Conservation (phyloP, 2,888 invertebrate genomes). For the Chouioia cunea region DNA sequence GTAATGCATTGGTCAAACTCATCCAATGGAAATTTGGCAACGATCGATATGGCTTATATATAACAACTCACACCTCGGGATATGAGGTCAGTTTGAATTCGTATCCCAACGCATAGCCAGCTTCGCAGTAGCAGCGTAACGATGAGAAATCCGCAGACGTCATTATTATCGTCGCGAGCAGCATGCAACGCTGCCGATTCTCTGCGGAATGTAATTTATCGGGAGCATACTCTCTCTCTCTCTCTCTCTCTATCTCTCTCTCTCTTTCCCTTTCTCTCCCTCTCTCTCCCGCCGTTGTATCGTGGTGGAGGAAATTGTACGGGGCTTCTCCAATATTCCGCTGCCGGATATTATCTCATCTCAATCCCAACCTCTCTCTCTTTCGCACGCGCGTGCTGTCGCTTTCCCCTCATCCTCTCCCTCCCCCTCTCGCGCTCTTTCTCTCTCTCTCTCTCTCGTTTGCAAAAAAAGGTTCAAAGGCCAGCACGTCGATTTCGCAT, state of each 20-base stretch:
- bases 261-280: constrained; percentile 7
- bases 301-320: constrained; percentile 57
- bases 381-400: not conserved
- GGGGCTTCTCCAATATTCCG: constrained; percentile 58
- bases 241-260: constrained; percentile 24
- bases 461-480: not conserved
- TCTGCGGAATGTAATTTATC: constrained; percentile 49
- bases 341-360: constrained; percentile 58
- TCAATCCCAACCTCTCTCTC: constrained; percentile 44
- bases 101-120: no score
- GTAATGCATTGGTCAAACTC: no score
- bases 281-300: constrained; percentile 55
- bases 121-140: no score
- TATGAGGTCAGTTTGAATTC: no score
- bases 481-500: not conserved
- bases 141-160: constrained; percentile 19
- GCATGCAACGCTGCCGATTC: constrained; percentile 33
- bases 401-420: not conserved
- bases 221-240: constrained; percentile 42
- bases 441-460: not conserved
- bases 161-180: constrained; percentile 49
- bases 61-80: no score
- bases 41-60: no score
- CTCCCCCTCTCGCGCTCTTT: not conserved
- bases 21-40: no score